Percentiles rank a stretch among this genome's conserved stretches.
These are phyloP conservation scores for Lithobius niger DNA, from an alignment of 1,140 invertebrate species.

Conservation along the genomic window DNA sequence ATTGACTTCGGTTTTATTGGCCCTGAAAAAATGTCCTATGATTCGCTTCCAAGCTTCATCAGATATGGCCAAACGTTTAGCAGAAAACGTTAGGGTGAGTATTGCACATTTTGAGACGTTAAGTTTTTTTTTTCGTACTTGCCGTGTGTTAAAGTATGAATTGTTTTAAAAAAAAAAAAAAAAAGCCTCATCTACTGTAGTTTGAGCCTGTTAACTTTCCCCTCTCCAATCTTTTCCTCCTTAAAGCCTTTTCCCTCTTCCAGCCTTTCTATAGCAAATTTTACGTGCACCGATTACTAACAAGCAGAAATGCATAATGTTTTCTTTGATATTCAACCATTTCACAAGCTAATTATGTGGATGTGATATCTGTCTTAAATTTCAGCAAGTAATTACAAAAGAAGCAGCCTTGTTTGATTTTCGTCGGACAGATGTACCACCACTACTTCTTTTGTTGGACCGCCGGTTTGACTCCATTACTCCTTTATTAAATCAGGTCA, in stretches of 20 bases:
- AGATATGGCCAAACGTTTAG: conserved; percentile 65
- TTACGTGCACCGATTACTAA: no score
- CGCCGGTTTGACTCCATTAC: conserved; percentile 88
- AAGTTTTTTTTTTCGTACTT: no score
- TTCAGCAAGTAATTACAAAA: conserved; percentile 61
- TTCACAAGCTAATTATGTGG: no score
- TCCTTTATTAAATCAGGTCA: conserved; percentile 78
- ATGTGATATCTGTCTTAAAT: no score
- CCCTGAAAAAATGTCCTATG: conserved; percentile 76
- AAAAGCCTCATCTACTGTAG: no score
- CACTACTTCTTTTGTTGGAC: conserved; percentile 76
- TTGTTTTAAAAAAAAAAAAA: no score
- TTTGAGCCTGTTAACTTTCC: no score
- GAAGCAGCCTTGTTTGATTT: conserved; percentile 79
- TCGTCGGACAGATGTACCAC: conserved; percentile 49
- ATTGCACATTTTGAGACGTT: no score
- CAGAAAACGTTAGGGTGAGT: conserved; percentile 54
- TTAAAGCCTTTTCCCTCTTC: conserved; percentile 4
- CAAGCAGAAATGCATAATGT: no score
- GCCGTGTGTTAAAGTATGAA: no score
- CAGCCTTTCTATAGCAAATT: conserved; percentile 8
- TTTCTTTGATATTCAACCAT: no score
- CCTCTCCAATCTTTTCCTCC: not conserved
- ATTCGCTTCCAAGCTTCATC: conserved; percentile 87
- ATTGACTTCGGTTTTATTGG: conserved; percentile 71